Percentiles rank a stretch among this genome's conserved stretches.
Conservation (phyloP, 2,888 invertebrate genomes). For the Phrixothrix hirtus region DNA sequence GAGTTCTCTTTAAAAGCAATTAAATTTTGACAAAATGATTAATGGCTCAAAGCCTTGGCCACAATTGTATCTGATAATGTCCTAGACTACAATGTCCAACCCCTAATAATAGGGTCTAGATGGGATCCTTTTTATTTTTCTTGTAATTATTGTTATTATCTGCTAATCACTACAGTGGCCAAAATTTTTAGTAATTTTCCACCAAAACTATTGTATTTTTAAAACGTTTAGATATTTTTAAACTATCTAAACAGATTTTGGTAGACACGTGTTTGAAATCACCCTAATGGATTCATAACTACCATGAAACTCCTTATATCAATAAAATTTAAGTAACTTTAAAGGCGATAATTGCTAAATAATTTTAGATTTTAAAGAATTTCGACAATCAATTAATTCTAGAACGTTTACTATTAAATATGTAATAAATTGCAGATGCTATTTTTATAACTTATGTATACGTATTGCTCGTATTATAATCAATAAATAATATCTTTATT, state of each 20-base stretch:
- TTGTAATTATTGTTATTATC: slow-evolving; percentile 50
- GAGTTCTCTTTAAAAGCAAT: slow-evolving; percentile 49
- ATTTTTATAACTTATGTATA: too few relatives aligned
- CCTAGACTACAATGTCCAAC: slow-evolving; percentile 44
- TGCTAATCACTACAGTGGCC: slow-evolving; percentile 44
- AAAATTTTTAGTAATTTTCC: slow-evolving; percentile 32
- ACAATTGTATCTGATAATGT: slow-evolving; percentile 50
- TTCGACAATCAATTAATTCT: too few relatives aligned
- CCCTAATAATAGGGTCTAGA: slow-evolving; percentile 50
- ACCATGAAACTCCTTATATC: slow-evolving; percentile 10
- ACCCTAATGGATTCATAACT: slow-evolving; percentile 18
- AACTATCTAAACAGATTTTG: slow-evolving; percentile 16
- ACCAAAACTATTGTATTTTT: slow-evolving; percentile 25
- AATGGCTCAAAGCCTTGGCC: slow-evolving; percentile 50
- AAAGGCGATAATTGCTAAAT: slow-evolving; percentile 8
- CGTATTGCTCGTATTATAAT: too few relatives aligned
- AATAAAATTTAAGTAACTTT: slow-evolving; percentile 19
- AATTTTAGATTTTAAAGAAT: too few relatives aligned
- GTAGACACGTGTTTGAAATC: slow-evolving; percentile 24
- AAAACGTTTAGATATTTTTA: slow-evolving; percentile 24
- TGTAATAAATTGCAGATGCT: too few relatives aligned
- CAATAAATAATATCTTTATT: too few relatives aligned
- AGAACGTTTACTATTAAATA: too few relatives aligned
- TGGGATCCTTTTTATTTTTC: slow-evolving; percentile 46
- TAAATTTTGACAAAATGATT: slow-evolving; percentile 55